Evolutionary conservation across 2,797 vertebrate species (phyloP).

Genomic region (Setipinna tenuifilis): DNA sequence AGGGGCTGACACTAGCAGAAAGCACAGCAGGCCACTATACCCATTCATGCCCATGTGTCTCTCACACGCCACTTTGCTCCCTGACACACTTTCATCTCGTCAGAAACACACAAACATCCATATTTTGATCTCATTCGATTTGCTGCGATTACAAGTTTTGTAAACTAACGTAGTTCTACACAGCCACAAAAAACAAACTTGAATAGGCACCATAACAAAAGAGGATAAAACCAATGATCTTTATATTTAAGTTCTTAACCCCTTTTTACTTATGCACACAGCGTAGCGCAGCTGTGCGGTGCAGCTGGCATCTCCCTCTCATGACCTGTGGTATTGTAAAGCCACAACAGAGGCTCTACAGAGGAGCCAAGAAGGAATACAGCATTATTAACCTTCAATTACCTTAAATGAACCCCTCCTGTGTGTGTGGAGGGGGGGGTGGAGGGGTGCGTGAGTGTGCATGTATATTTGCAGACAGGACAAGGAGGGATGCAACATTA

Average conservation of each 20-base stretch:
- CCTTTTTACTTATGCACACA: neutral
- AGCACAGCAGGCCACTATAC: neutral
- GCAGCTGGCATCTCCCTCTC: neutral
- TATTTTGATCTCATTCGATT: neutral
- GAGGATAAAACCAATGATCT: neutral
- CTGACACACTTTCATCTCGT: neutral
- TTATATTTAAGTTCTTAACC: neutral
- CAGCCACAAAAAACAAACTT: neutral
- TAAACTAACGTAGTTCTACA: neutral
- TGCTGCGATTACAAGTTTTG: neutral
- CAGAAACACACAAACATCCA: neutral
- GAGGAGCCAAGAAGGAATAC: neutral
- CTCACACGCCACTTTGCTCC: neutral
- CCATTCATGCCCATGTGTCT: neutral
- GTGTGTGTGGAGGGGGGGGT: neutral
- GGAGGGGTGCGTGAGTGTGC: neutral
- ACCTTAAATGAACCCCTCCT: constrained; percentile 21
- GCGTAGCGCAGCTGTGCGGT: neutral
- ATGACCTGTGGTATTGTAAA: neutral
- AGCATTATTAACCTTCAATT: constrained; percentile 3
- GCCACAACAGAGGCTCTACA: neutral
- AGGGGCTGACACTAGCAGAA: constrained; percentile 46
- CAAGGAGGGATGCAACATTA: no score
- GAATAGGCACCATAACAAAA: neutral
- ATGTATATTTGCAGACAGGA: neutral